Evolutionary conservation across 2,888 invertebrate species (phyloP).

Genomic region (Schizotus pectinicornis): DNA sequence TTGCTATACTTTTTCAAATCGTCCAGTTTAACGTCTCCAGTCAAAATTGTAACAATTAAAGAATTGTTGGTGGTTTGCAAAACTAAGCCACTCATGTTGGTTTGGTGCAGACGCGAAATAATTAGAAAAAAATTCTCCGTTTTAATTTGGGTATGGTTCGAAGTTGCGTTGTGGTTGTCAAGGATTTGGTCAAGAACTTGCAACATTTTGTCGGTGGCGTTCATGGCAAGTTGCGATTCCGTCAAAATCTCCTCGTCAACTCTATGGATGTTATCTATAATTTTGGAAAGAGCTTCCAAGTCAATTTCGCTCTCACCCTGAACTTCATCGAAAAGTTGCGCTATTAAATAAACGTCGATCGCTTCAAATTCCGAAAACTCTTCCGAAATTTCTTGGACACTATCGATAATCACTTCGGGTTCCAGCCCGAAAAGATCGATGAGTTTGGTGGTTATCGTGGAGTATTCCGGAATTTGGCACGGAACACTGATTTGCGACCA

Average conservation of each 20-base stretch:
- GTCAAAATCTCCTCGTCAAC: conserved; percentile 6
- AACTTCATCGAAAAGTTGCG: conserved; percentile 13
- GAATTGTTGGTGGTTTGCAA: background rate
- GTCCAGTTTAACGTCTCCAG: background rate
- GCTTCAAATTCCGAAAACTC: conserved; percentile 6
- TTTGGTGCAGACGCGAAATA: background rate
- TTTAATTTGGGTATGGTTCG: background rate
- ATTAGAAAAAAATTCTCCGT: background rate
- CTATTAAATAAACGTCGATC: conserved; percentile 17
- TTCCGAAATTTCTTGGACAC: conserved; percentile 3
- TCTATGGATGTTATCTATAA: conserved; percentile 18
- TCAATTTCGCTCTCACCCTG: background rate
- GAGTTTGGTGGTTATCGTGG: background rate
- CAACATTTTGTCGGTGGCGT: conserved; percentile 56
- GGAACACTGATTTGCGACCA: conserved; percentile 54
- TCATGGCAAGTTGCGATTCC: conserved; percentile 7
- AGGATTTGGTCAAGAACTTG: conserved; percentile 64
- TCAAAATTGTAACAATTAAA: background rate
- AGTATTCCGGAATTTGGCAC: background rate
- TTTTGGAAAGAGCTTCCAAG: conserved; percentile 6
- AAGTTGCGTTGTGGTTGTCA: conserved; percentile 47
- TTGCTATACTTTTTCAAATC: conserved; percentile 2
- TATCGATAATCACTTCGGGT: conserved; percentile 6
- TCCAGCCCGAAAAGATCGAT: background rate
- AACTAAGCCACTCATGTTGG: background rate